Base-by-base conservation (phyloP, 1,140 invertebrate genomes). In the Rhynchophorus ferrugineus region DNA sequence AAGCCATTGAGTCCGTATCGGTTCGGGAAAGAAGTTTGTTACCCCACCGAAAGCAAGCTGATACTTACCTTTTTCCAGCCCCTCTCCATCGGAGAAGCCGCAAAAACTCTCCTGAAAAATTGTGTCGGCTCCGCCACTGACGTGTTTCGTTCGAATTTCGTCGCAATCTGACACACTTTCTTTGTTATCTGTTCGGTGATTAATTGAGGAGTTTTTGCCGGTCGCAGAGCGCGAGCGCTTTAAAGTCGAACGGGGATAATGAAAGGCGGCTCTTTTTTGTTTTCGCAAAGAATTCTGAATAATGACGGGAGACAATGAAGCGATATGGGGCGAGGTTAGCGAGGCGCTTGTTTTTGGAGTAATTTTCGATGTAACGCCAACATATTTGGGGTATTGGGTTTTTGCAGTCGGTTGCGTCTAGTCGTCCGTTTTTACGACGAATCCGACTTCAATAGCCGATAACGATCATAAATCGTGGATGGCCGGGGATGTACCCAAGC, bases 161-260 rank as follows among this genome's bases (percentile, higher is more conserved):
- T 42, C 39, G 19, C 16, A 42, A 19, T 21, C 39, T 42, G 39
- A 42, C 39, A 42, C 19, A 19, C 16, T 42, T 42, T 42, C 39
- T 42, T 42, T 42, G 39, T 42, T 42, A 42, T 42, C 39, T 42
- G 39, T 42, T 42, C 39, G 19, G 39, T 42, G 39, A 42, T 42
- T 42, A 42, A 42, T 42, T 21, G 39, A 3, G 39, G 39, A 17
- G 39, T 42, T 42, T 42, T 42, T 42, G 19, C 39, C 39, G 8
- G 24, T 29, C 24, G 24, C 24, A 11, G 5, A 11, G 24, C 24
- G 24, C 11, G 5, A 11, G 24, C 24, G 24, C 19, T 21, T 9
- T 42, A 42, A 19, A 42, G 39, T 42, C 39, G 39, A 19, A 13
- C 18, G 39, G 16, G 39, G 39, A 21, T 42, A 42, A 42, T 42